Conservation (phyloP, 2,888 invertebrate species). For the Rosalia funebris region DNA sequence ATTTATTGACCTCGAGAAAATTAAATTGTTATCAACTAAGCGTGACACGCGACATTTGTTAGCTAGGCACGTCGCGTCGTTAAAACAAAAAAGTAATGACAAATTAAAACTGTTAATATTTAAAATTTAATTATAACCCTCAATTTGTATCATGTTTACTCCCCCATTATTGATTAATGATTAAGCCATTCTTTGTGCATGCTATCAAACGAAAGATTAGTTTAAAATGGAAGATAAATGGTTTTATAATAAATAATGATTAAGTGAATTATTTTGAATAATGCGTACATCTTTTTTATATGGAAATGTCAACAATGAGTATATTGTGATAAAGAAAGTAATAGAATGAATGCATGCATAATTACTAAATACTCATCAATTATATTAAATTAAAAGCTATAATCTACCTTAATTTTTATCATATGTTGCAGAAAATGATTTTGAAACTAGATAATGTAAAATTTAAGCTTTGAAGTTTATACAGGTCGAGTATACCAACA, state of each 20-base stretch:
- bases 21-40: background rate
- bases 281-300: background rate
- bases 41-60: background rate
- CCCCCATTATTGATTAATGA: constrained; percentile 19
- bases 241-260: constrained; percentile 19
- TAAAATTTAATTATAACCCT: background rate
- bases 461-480: no score
- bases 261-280: background rate
- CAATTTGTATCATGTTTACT: constrained; percentile 7
- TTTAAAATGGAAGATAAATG: constrained; percentile 15
- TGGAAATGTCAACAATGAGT: background rate
- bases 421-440: no score
- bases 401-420: no score
- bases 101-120: background rate
- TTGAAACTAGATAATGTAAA: no score
- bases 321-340: no score
- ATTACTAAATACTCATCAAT: no score
- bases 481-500: no score
- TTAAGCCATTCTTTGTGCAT: constrained; percentile 8
- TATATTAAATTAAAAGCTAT: no score
- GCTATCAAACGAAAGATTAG: constrained; percentile 3
- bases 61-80: no score
- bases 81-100: background rate
- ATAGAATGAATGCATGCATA: no score
- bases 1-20: background rate